Percentiles rank a stretch among this genome's conserved stretches.
Evolutionary conservation across 2,113 vertebrate species (phyloP).

Genomic region (Amia ocellicauda): DNA sequence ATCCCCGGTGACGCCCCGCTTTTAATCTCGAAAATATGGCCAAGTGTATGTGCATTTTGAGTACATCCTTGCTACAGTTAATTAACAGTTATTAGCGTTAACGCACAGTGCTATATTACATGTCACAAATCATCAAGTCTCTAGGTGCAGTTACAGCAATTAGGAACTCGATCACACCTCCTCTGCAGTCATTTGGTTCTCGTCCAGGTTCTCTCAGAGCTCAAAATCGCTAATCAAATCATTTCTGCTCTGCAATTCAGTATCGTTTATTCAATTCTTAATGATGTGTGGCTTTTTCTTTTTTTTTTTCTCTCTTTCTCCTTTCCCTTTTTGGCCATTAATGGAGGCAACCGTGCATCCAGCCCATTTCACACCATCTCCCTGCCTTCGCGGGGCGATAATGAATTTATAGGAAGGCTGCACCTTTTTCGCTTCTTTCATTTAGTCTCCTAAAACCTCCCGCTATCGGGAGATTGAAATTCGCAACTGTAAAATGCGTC

Average conservation of each 20-base stretch:
- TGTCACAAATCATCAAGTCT: constrained; percentile 98
- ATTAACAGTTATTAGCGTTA: constrained; percentile 99
- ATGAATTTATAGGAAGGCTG: constrained; percentile 72
- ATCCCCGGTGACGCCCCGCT: constrained; percentile 60
- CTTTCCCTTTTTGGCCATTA: constrained; percentile 66
- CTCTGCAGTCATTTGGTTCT: constrained; percentile 87
- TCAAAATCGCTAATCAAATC: constrained; percentile 96
- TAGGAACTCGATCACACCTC: constrained; percentile 93
- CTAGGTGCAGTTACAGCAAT: constrained; percentile 94
- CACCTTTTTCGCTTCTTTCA: constrained; percentile 48
- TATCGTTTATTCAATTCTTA: constrained; percentile 90
- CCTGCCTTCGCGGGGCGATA: constrained; percentile 67
- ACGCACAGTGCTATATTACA: constrained; percentile 83
- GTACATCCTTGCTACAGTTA: constrained; percentile 90
- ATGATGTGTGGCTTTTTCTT: constrained; percentile 73
- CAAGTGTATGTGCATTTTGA: constrained; percentile 77
- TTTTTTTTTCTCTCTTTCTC: constrained; percentile 54
- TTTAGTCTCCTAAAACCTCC: constrained; percentile 54
- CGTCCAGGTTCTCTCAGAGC: constrained; percentile 92
- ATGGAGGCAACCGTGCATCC: constrained; percentile 74
- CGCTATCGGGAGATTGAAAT: constrained; percentile 69
- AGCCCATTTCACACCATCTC: constrained; percentile 77
- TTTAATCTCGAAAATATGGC: constrained; percentile 87
- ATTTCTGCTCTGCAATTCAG: constrained; percentile 85
- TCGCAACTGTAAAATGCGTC: constrained; percentile 67